Evolutionary conservation across 2,797 vertebrate genomes (phyloP).

Genomic region (Trematomus bernacchii): DNA sequence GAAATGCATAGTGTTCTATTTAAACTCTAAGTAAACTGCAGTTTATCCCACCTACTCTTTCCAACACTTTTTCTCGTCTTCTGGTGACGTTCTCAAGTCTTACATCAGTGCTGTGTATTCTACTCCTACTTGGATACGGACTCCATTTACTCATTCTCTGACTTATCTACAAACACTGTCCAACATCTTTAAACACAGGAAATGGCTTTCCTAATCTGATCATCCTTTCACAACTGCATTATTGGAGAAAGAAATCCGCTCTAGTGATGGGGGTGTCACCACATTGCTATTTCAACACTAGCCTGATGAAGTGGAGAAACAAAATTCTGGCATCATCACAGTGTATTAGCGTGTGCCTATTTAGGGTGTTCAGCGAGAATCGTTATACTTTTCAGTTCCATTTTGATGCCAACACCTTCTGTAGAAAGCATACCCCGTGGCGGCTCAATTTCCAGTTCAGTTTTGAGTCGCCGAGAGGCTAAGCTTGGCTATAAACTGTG

Average conservation of each 20-base stretch:
- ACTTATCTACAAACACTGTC: slow-evolving; percentile 62
- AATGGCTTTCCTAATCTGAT: slow-evolving; percentile 63
- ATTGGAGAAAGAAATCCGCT: slow-evolving; percentile 26
- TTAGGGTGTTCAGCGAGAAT: neutral
- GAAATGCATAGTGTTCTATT: neutral
- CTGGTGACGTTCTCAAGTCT: slow-evolving; percentile 8
- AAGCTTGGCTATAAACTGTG: no score
- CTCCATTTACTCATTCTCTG: slow-evolving; percentile 44
- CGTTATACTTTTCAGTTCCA: neutral
- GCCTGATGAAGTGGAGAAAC: slow-evolving; percentile 7
- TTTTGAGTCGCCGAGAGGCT: no score
- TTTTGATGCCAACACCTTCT: neutral
- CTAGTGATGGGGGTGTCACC: slow-evolving; percentile 37
- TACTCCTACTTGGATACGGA: slow-evolving; percentile 27
- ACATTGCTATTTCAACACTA: slow-evolving; percentile 47
- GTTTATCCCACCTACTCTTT: slow-evolving; percentile 26
- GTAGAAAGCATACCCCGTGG: neutral
- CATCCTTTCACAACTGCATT: slow-evolving; percentile 53
- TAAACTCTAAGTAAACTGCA: slow-evolving; percentile 22
- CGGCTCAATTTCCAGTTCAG: no score
- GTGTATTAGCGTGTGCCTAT: neutral
- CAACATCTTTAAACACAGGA: slow-evolving; percentile 73
- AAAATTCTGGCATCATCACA: neutral
- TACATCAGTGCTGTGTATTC: slow-evolving; percentile 1
- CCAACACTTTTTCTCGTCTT: neutral